Base-by-base conservation (phyloP, 2,888 invertebrate genomes). In the Agrochola macilenta region DNA sequence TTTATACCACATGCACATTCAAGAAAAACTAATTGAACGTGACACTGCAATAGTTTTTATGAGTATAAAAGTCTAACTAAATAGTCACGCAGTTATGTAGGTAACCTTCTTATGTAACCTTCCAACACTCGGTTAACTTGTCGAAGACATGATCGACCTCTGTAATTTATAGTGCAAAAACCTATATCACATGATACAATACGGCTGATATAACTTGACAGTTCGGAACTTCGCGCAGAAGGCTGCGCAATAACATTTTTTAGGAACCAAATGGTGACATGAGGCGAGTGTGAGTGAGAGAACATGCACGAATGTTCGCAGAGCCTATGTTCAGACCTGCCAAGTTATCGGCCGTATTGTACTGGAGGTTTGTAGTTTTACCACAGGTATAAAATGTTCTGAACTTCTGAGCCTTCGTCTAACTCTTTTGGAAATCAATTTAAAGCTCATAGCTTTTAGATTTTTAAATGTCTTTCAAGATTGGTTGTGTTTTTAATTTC, bases 41-140 rank as follows among this genome's bases (percentile, higher is more conserved):
- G 65, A 71, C 26, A 78, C 43, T 35, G 52, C 11, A 64, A 46
- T n/a, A 35, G 35, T 69, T 69, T 60, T 76, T 54, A 35, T 66
- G 12, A 23, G 60, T 66, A 14, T 30, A 1, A 3, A 68, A 5
- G 4, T 60, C 2, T 58, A 46, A 26, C 61, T 23, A 46, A 35
- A 58, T 2, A 68, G 35, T 52, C 77, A 82, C 66, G 82, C 54
- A 68, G 65, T 58, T 43, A 61, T 39, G 23, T 26, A 60, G 11
- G 11, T 54, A 82, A 82, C 82, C 82, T 79, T 79, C 76, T 35
- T 14, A 63, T 60, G 12, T 72, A 60, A 79, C 77, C 79, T 81
- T 75, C 20, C 1, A 35, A 52, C 1, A 9, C 43, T 39, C 14
- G n/a, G 2, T 23, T 76, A 39, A 68, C 61, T 76, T 61, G 54